Base-by-base conservation (phyloP, 2,113 vertebrate genomes). In the Numenius arquata region DNA sequence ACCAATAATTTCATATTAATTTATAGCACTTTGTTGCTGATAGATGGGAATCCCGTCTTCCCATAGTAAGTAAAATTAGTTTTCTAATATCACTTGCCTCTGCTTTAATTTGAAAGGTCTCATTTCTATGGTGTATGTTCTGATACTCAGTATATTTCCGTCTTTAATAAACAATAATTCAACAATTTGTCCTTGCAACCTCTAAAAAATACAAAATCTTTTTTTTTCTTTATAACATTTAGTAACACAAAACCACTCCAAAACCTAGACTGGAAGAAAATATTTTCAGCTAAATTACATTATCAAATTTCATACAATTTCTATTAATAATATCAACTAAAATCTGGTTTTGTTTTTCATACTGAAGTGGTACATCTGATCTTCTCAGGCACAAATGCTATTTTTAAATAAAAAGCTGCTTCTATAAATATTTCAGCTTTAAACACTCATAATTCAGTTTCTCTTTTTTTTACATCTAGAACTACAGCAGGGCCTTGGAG, bases 351-450 rank as follows among this genome's bases (percentile, higher is more conserved):
- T 91, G 84, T 92, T 97, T 97, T 95, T 93, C 91, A 72, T 92
- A 74, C 80, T 95, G 80, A 90, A 97, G 86, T 94, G 85, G 90
- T 95, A 92, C 88, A 93, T 95, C 95, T 92, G 93, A 96, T 94
- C 96, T 95, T 95, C 94, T 96, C 86, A 90, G 92, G 90, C 95
- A 96, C 88, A 96, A 96, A 95, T 78, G 81, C 91, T 95, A 96
- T 96, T 97, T 97, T 96, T 95, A 94, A 94, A 95, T 96, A 73
- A 97, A 96, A 93, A 84, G 65, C 74, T 88, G 86, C 68, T 96
- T 98, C 97, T 97, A 97, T 97, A 98, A 98, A 98, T 98, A 97
- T 88, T 94, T 95, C 93, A 79, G 90, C 95, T 94, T 96, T 96
- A 92, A 97, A 97, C 95, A 95, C 90, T 90, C 93, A 94, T 89